Percentiles rank a stretch among this genome's conserved stretches.
Evolutionary conservation across 2,113 vertebrate species (phyloP).

Genomic region (Sander lucioperca): DNA sequence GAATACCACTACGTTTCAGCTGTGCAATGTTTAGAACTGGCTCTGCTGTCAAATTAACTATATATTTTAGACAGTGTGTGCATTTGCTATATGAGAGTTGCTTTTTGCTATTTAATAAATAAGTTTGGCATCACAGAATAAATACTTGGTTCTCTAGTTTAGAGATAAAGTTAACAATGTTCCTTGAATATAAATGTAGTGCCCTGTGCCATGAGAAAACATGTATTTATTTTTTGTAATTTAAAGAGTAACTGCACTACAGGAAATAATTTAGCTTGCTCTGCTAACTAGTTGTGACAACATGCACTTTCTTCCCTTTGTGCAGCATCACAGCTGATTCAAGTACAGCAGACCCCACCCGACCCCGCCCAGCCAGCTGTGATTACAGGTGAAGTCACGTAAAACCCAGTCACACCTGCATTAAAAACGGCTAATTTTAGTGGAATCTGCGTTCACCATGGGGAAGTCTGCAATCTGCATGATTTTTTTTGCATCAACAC

Average conservation of each 20-base stretch:
- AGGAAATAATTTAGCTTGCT: not conserved
- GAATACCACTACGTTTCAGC: not conserved
- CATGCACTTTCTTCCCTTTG: no score
- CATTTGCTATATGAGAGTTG: no score
- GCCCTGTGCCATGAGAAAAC: not conserved
- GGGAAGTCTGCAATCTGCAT: no score
- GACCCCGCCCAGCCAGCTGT: not conserved
- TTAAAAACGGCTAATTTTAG: no score
- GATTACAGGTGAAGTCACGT: not conserved
- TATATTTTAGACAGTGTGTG: no score
- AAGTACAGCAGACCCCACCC: not conserved
- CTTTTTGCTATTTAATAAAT: no score
- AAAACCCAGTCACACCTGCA: not conserved
- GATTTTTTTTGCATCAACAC: no score
- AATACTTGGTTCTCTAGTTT: not conserved
- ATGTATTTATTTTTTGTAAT: not conserved
- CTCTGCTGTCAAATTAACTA: no score
- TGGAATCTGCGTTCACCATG: no score
- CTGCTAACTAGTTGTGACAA: not conserved
- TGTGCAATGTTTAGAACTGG: not conserved
- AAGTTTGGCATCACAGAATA: constrained; percentile 42
- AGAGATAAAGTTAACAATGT: not conserved
- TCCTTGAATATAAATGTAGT: not conserved
- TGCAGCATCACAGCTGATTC: not conserved
- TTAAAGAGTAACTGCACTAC: constrained; percentile 38